Conservation (phyloP, 2,888 invertebrate genomes). For the Cantharis nigra region DNA sequence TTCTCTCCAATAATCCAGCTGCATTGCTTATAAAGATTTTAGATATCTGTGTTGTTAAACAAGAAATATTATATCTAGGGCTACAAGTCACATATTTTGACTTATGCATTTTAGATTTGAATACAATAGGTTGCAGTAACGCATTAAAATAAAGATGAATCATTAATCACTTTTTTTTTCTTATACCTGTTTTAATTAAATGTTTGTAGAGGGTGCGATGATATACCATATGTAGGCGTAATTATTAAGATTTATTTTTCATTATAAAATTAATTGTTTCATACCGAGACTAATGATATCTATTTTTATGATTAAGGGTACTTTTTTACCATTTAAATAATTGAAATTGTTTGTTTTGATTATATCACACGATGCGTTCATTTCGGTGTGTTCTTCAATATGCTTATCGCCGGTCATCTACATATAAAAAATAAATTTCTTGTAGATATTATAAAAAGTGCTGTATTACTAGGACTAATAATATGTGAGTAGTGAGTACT, state of each 20-base stretch:
- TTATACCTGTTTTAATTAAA: background rate
- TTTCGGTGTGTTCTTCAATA: background rate
- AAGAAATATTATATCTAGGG: background rate
- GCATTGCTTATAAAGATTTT: background rate
- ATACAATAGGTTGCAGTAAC: background rate
- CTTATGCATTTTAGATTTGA: background rate
- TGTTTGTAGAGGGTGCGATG: background rate
- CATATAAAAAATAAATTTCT: background rate
- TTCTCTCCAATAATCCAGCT: background rate
- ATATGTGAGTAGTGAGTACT: background rate
- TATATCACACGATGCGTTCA: background rate
- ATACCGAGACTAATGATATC: background rate
- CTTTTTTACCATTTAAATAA: background rate
- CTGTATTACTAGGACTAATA: background rate
- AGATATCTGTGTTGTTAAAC: background rate
- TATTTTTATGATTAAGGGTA: background rate
- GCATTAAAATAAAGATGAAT: background rate
- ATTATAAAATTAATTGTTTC: background rate
- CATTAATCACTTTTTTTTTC: background rate
- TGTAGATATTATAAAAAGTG: background rate
- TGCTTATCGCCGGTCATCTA: background rate
- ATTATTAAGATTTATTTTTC: background rate
- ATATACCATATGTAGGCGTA: background rate
- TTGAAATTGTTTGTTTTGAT: background rate
- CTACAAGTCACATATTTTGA: background rate